Conservation (phyloP, 2,797 vertebrate genomes). For the Anguilla marmorata region DNA sequence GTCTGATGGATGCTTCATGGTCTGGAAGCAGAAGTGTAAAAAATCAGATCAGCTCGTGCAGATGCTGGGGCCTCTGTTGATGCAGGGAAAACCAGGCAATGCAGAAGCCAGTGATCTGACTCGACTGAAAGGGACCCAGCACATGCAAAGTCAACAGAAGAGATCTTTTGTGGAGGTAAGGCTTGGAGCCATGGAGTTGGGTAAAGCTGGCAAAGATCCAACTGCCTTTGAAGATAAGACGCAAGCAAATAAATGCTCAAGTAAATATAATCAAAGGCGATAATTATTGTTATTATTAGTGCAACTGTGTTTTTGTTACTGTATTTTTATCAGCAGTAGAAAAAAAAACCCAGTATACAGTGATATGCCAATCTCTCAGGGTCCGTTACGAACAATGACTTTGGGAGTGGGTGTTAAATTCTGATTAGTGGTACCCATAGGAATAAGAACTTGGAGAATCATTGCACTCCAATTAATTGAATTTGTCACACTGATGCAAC, state of each 20-base stretch:
- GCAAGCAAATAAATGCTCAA: no score
- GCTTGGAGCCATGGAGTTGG: background rate
- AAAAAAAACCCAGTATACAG: background rate
- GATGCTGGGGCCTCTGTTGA: constrained; percentile 13
- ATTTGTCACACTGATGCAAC: constrained; percentile 5
- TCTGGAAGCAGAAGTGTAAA: constrained; percentile 39
- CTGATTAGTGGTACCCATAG: constrained; percentile 13
- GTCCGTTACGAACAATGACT: constrained; percentile 12
- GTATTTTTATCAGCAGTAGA: background rate
- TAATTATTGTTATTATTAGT: background rate
- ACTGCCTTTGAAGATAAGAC: background rate
- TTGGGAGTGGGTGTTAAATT: constrained; percentile 20
- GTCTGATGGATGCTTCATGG: constrained; percentile 46
- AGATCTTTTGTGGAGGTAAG: background rate
- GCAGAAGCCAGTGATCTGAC: constrained; percentile 20
- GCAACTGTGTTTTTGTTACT: background rate
- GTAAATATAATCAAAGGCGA: background rate
- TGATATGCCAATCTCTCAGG: background rate
- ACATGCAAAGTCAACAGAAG: background rate
- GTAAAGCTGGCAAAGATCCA: background rate
- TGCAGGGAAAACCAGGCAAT: constrained; percentile 19
- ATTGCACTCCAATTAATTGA: constrained; percentile 20
- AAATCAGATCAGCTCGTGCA: constrained; percentile 27
- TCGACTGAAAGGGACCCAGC: background rate
- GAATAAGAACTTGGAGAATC: constrained; percentile 11